Percentiles rank a stretch among this genome's conserved stretches.
These are phyloP conservation scores for Bos javanicus DNA, from an alignment of 2,113 vertebrate species.

Conservation along the genomic window DNA sequence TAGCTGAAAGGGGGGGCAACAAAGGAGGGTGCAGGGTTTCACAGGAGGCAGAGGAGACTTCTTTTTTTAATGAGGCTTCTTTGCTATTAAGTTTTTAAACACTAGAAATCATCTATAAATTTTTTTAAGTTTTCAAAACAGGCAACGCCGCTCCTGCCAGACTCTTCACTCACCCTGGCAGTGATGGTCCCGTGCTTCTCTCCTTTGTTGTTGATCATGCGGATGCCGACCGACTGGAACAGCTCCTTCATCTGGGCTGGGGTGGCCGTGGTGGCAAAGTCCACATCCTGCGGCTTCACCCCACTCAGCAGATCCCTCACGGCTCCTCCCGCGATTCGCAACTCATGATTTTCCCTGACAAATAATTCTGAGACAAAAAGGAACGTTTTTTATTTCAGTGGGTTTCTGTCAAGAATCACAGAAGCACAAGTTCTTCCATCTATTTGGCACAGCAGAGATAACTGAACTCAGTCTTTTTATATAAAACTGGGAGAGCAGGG, in stretches of 20 bases:
- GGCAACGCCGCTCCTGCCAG: not conserved
- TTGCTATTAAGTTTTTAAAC: not conserved
- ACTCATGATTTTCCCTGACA: conserved; percentile 87
- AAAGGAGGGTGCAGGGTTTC: not conserved
- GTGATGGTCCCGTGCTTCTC: conserved; percentile 98
- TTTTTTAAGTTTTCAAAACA: not conserved
- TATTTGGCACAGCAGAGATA: too few species aligned
- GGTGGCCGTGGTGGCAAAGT: conserved; percentile 96
- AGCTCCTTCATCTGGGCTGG: conserved; percentile 94
- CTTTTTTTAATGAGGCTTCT: not conserved
- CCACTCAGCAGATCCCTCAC: conserved; percentile 94
- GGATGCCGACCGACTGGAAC: conserved; percentile 89
- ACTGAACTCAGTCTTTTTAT: too few species aligned
- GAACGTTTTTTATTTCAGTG: not conserved
- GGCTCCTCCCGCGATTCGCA: conserved; percentile 95
- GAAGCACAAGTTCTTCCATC: not conserved
- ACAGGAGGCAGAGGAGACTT: not conserved
- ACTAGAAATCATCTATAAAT: not conserved
- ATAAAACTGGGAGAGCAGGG: not conserved
- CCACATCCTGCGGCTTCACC: conserved; percentile 91
- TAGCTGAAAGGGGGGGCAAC: not conserved
- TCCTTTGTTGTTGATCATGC: conserved; percentile 97
- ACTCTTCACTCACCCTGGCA: conserved; percentile 85
- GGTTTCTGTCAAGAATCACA: not conserved
- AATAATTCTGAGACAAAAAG: conserved; percentile 86